A percentile compares a stretch with the other conserved stretches of the same genome.
Evolutionary conservation across 2,113 vertebrate species (phyloP).

Genomic region (Dromiciops gliroides): DNA sequence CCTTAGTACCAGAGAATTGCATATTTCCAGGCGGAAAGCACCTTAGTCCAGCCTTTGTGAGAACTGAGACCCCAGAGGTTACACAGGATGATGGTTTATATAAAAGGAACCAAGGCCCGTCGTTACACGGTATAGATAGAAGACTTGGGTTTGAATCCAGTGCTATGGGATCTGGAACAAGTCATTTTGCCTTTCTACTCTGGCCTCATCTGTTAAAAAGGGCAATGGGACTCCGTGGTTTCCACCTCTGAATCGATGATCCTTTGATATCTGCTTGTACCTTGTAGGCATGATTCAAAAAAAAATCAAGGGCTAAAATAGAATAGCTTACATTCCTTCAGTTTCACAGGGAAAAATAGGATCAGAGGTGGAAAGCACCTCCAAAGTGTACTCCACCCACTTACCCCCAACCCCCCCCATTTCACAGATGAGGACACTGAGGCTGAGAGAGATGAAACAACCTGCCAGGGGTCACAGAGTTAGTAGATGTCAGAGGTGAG

Average conservation of each 20-base stretch:
- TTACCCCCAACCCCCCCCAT: not conserved
- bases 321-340: not conserved
- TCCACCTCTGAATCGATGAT: not conserved
- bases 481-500: not conserved
- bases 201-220: not conserved
- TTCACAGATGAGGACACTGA: not conserved
- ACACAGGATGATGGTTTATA: not conserved
- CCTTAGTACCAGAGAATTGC: not conserved
- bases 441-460: not conserved
- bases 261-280: not conserved
- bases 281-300: not conserved
- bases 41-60: not conserved
- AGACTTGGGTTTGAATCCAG: not conserved
- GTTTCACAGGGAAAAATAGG: not conserved
- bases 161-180: rapidly evolving
- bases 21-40: not conserved
- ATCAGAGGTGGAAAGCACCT: not conserved
- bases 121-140: not conserved
- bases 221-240: not conserved
- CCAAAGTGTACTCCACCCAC: not conserved
- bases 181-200: not conserved
- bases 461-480: not conserved
- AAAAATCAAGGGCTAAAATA: not conserved
- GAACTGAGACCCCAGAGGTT: not conserved
- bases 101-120: not conserved